Base-by-base conservation (phyloP, 2,113 vertebrate species). In the Oncorhynchus mykiss region DNA sequence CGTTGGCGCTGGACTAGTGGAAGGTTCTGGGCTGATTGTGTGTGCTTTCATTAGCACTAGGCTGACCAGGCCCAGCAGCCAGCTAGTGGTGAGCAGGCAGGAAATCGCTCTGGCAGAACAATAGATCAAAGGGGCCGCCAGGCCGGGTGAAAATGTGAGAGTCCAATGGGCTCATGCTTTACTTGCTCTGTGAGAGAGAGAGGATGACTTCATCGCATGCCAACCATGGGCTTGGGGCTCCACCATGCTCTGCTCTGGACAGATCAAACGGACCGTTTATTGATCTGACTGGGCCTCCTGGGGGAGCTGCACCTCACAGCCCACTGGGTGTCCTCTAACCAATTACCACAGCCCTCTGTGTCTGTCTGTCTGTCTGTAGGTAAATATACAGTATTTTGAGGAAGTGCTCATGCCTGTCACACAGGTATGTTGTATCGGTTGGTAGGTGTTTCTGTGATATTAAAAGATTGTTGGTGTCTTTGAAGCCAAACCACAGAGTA, bases 141-240 rank as follows among this genome's bases (percentile, higher is more conserved):
- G 66, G 27, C 66, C 14, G 29, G 29, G 59, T 22, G 59, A 62
- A 62, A 62, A 62, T 62, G n/a, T 22, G 20, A 22, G 59, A 62
- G n/a, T 62, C 59, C 65, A 25, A 14, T 67, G 65, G 65, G 25
- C 22, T 67, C 13, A 4, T 9, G 22, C 6, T 29, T 12, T 14
- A 67, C 65, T 31, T 24, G n/a, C 20, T 57, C 24, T 22, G 31
- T 60, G 48, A 62, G 6, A 22, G 20, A 67, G 59, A 72, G 13
- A 13, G 45, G 51, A 84, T 76, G 72, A 77, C 74, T 79, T 78
- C 71, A 82, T 78, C 67, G 70, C 25, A 64, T 73, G 60, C 73
- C 22, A 22, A 67, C 34, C 29, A 54, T 22, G 14, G 18, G 66
- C 45, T 67, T 18, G 12, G 29, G 24, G 22, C 20, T 51, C 45